A percentile compares a stretch with the other conserved stretches of the same genome.
These are phyloP conservation scores for Trematomus loennbergii DNA, from an alignment of 2,113 vertebrate genomes.

Conservation along the genomic window DNA sequence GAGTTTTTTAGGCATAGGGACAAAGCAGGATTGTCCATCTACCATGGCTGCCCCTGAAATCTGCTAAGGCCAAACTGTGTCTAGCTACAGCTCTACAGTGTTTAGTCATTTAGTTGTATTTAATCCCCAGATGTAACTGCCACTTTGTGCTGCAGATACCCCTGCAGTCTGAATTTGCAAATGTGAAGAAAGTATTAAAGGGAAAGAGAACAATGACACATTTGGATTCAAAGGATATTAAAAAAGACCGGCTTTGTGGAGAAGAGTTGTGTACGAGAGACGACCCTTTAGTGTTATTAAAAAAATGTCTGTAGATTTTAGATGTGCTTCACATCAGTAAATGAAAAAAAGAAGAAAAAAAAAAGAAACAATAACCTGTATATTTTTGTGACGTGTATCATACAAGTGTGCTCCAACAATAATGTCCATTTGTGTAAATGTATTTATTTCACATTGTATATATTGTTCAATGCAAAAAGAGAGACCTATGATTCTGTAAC, in stretches of 20 bases:
- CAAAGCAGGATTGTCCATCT: conserved; percentile 48
- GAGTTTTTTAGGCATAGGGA: conserved; percentile 46
- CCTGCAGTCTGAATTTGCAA: conserved; percentile 89
- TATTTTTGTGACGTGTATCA: conserved; percentile 99
- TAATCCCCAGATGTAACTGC: conserved; percentile 88
- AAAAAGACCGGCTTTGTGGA: conserved; percentile 58
- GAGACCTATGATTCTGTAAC: conserved; percentile 99
- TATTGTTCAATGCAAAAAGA: conserved; percentile 99
- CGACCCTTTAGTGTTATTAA: conserved; percentile 91
- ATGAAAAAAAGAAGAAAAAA: conserved; percentile 85
- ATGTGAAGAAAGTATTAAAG: conserved; percentile 62
- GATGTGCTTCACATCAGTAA: conserved; percentile 99
- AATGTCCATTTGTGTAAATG: conserved; percentile 99
- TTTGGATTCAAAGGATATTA: conserved; percentile 84
- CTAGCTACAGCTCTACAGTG: conserved; percentile 73
- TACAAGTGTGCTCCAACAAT: conserved; percentile 98
- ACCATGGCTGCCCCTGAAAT: conserved; percentile 58
- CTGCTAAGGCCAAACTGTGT: conserved; percentile 61
- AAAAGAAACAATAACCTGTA: conserved; percentile 96
- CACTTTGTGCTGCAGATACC: conserved; percentile 87
- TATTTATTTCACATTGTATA: conserved; percentile 99
- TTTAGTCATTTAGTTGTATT: conserved; percentile 83
- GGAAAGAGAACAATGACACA: conserved; percentile 57
- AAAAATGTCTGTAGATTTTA: conserved; percentile 98
- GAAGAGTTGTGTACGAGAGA: conserved; percentile 87